These are phyloP conservation scores for Drosophila borborema DNA, from an alignment of 2,888 invertebrate species.

Conservation along the genomic window DNA sequence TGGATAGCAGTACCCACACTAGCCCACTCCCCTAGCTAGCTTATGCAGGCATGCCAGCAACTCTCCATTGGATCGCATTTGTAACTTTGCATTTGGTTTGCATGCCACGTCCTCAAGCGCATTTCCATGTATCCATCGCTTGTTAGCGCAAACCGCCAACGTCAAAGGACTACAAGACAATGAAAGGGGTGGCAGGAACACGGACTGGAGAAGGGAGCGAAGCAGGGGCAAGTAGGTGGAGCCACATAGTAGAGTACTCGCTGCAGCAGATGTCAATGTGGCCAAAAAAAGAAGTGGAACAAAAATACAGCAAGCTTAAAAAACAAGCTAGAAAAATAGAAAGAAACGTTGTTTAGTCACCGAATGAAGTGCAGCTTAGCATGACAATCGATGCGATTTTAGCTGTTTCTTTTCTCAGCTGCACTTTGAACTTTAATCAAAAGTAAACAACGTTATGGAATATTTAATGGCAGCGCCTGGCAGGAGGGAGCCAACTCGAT, in stretches of 20 bases:
- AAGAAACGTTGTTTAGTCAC: slow-evolving; percentile 21
- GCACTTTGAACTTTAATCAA: slow-evolving; percentile 40
- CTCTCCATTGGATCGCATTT: slow-evolving; percentile 37
- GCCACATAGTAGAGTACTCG: not conserved
- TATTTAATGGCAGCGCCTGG: slow-evolving; percentile 3
- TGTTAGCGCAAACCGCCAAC: slow-evolving; percentile 71
- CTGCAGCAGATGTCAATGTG: slow-evolving; percentile 60
- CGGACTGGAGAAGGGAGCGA: not conserved
- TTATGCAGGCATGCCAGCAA: not conserved
- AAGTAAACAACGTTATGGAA: slow-evolving; percentile 32
- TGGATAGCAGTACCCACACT: slow-evolving; percentile 18
- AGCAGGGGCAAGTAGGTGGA: not conserved
- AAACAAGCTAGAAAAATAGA: slow-evolving; percentile 13
- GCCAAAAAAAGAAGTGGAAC: not conserved
- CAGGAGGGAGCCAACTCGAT: not conserved
- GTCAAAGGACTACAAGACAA: slow-evolving; percentile 39
- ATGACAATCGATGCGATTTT: slow-evolving; percentile 67
- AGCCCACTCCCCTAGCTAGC: too few relatives aligned
- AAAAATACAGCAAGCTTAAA: not conserved
- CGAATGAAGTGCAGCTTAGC: slow-evolving; percentile 51
- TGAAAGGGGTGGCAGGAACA: slow-evolving; percentile 4
- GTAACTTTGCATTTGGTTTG: slow-evolving; percentile 76
- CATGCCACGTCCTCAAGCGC: slow-evolving; percentile 76
- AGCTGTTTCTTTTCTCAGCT: slow-evolving; percentile 22
- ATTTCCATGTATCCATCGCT: slow-evolving; percentile 75